Evolutionary conservation across 2,797 vertebrate species (phyloP).

Genomic region (Rhabdomys pumilio): DNA sequence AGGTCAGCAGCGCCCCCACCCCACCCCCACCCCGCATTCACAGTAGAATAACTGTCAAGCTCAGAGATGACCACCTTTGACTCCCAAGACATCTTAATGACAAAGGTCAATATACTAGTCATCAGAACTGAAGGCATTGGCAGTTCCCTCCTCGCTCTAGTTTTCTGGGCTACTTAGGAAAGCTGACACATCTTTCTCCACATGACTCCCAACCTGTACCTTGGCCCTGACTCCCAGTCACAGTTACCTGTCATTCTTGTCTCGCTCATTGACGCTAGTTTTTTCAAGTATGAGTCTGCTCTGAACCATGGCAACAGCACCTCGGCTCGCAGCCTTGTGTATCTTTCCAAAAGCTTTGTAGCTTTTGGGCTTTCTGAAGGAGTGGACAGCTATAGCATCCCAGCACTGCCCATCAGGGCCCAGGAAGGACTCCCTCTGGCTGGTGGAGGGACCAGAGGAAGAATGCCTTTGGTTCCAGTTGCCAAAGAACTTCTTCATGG

Average conservation of each 20-base stretch:
- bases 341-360: neutral
- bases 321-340: neutral
- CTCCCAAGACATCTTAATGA: neutral
- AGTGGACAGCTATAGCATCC: neutral
- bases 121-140: neutral
- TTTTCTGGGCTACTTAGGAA: neutral
- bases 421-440: too few relatives aligned
- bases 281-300: neutral
- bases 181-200: neutral
- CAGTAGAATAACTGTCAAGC: neutral
- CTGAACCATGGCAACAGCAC: neutral
- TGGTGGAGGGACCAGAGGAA: neutral
- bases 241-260: neutral
- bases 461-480: neutral
- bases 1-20: too few relatives aligned
- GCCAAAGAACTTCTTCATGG: neutral
- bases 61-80: too few relatives aligned
- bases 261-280: neutral
- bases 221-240: neutral
- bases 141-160: neutral
- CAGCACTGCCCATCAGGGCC: neutral
- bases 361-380: neutral
- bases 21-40: too few relatives aligned
- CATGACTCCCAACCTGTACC: neutral
- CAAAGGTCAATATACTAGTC: neutral